These are phyloP conservation scores for Chrysemys picta DNA, from an alignment of 2,113 vertebrate genomes.

Conservation along the genomic window DNA sequence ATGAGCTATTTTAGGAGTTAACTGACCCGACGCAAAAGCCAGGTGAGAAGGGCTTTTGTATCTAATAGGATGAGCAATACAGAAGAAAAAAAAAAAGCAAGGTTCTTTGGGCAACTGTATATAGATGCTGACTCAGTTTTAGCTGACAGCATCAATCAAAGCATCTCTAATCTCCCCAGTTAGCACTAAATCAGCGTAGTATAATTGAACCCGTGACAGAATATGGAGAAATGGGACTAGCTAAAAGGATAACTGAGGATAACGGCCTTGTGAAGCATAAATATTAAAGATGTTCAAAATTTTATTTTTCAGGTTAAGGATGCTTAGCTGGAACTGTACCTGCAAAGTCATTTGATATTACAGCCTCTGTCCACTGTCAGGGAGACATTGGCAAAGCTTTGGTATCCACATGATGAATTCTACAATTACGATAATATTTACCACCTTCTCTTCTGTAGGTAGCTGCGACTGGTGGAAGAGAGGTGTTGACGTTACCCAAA, in stretches of 20 bases:
- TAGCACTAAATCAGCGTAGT: constrained; percentile 72
- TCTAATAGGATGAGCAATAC: constrained; percentile 73
- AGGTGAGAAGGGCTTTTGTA: constrained; percentile 76
- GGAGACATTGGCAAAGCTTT: background rate
- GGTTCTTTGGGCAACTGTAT: constrained; percentile 63
- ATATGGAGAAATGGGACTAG: constrained; percentile 68
- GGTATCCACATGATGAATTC: background rate
- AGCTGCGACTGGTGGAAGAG: background rate
- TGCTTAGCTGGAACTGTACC: background rate
- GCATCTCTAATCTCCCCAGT: constrained; percentile 74
- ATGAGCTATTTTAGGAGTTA: constrained; percentile 76
- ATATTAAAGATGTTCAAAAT: constrained; percentile 58
- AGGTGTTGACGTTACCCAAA: background rate
- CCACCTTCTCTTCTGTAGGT: background rate
- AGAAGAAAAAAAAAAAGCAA: constrained; percentile 65
- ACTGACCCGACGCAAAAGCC: constrained; percentile 70
- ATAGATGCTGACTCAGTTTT: constrained; percentile 70
- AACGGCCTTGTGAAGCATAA: constrained; percentile 62
- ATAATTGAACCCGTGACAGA: constrained; percentile 73
- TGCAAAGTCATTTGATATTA: background rate
- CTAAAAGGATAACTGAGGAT: constrained; percentile 77
- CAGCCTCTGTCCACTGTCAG: background rate
- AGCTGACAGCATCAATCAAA: constrained; percentile 71
- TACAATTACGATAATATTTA: background rate
- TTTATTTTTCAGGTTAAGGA: background rate